Base-by-base conservation (phyloP, 2,797 vertebrate genomes). In the Heteromormyrus szaboi region DNA sequence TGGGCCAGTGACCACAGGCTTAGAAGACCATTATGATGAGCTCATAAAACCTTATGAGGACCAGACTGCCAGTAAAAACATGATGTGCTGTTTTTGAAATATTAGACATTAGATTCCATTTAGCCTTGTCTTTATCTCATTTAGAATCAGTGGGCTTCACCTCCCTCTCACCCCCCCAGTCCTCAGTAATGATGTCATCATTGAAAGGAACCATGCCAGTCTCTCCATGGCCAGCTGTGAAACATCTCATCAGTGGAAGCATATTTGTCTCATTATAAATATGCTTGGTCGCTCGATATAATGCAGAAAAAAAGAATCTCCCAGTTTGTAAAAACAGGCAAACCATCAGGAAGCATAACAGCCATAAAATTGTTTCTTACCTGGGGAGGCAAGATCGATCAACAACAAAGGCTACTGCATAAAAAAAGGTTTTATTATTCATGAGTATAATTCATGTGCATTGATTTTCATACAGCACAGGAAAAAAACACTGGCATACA, bases 351-450 rank as follows among this genome's bases (percentile, higher is more conserved):
- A 46, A 46, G 17, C 46, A 87, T 50, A 87, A 89, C 92, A 93
- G 94, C 94, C 93, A 95, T 94, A 94, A 93, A 93, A 95, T 93
- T 93, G 93, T 96, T 95, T 95, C 95, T 96, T 95, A 96, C 95
- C 95, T 95, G 94, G 94, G 94, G 94, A 92, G 94, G 91, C 92
- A 93, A 93, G 92, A 92, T 62, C 41, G 44, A 92, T 46, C 59
- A 93, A 79, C 62, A 51, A 93, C 95, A 94, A 92, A 91, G 93
- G 91, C 92, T 81, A 92, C 79, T 89, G 92, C 92, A 92, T 90
- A 91, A 92, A 92, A 92, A 90, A 92, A 87, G 89, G 90, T 94
- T 93, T 94, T 93, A 95, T 95, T 95, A 95, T 33, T 68, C 86
- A 87, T 87, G 86, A 87, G 86, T 79, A 44, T 46, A 79, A 79